These are phyloP conservation scores for Mormyrus lacerda DNA, from an alignment of 2,113 vertebrate species.

Conservation along the genomic window DNA sequence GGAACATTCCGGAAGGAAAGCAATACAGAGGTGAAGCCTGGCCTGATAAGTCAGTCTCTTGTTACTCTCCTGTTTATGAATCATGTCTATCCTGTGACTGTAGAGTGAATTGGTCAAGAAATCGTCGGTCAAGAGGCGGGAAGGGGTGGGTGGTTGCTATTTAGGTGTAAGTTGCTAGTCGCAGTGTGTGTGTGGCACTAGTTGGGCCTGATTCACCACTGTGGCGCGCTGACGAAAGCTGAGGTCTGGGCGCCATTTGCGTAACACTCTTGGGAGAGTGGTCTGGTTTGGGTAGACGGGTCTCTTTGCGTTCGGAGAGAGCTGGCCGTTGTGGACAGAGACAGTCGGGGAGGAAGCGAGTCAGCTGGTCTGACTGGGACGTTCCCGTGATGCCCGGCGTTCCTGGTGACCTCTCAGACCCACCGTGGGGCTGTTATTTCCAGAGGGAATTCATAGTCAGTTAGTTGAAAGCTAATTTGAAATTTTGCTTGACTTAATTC, in stretches of 20 bases:
- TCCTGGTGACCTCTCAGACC: background rate
- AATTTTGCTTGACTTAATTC: background rate
- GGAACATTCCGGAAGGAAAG: conserved; percentile 13
- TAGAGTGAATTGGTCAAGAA: background rate
- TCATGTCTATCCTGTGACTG: background rate
- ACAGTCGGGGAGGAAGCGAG: background rate
- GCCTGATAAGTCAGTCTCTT: background rate
- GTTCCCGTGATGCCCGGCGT: background rate
- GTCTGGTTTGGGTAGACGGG: background rate
- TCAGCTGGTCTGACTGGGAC: background rate
- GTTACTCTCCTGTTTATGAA: background rate
- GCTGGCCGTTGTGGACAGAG: background rate
- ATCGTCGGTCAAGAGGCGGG: background rate
- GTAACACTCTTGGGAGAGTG: background rate
- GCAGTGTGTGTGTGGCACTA: background rate
- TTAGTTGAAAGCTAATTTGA: background rate
- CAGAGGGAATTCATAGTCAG: background rate
- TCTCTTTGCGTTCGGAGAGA: background rate
- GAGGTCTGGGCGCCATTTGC: background rate
- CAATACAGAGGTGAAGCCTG: background rate
- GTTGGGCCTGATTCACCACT: background rate
- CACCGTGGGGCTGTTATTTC: background rate
- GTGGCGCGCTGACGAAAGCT: background rate
- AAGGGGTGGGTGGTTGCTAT: too few species aligned
- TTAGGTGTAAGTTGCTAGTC: background rate